Evolutionary conservation across 1,140 invertebrate genomes (phyloP).

Genomic region (Philotrypesis tridentata): DNA sequence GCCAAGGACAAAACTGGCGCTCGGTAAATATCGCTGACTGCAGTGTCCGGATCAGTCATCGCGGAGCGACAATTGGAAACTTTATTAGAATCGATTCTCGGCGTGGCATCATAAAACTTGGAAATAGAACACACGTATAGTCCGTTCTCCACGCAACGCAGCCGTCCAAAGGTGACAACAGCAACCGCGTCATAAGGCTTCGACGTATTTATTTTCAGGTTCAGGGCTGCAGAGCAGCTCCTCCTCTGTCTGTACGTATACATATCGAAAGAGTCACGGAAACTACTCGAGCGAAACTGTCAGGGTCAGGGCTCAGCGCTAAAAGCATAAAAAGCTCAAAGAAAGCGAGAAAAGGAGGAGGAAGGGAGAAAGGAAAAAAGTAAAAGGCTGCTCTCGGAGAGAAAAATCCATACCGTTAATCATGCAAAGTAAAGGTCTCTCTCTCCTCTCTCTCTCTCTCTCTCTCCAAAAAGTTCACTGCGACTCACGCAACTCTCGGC

Average conservation of each 20-base stretch:
- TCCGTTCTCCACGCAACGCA: neutral
- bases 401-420: constrained; percentile 34
- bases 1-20: no score
- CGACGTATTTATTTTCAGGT: constrained; percentile 11
- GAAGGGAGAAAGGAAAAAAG: neutral
- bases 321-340: neutral
- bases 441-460: neutral
- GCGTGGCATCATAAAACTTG: neutral
- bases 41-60: neutral
- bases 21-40: neutral
- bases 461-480: neutral
- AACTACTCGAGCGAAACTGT: neutral
- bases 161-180: neutral
- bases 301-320: neutral
- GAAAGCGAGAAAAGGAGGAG: neutral
- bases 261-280: neutral
- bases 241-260: neutral
- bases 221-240: neutral
- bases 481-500: neutral
- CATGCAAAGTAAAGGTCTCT: constrained; percentile 22
- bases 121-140: neutral
- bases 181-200: neutral
- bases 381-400: neutral
- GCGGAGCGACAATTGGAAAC: neutral
- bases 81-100: neutral